Base-by-base conservation (phyloP, 2,888 invertebrate species). In the Allygus modestus region DNA sequence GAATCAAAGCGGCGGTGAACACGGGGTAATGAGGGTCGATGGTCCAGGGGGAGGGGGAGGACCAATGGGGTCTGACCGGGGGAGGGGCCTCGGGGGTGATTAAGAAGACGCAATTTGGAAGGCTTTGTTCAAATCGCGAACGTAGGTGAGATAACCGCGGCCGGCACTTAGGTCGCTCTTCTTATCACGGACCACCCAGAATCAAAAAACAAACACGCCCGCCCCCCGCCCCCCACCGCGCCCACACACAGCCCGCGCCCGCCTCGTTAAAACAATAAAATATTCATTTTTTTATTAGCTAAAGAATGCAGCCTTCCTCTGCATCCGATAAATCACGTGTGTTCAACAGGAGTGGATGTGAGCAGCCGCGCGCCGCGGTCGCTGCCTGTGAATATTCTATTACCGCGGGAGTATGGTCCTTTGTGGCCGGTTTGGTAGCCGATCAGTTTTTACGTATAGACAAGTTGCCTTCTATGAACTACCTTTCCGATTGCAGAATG, bases 211-310 rank as follows among this genome's bases (percentile, higher is more conserved):
- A 82, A 82, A 82, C 82, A 82, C 43, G 37, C 33, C 69, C 69
- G 23, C 61, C 41, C 69, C 69, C 81, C 81, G 23, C 61, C 61
- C 81, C 51, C 73, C 82, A 82, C 85, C 65, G 65, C 69, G 28
- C 37, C 82, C 82, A 65, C 84, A 69, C 84, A 61, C 81, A 54
- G 37, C 41, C 41, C 58, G 73, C 58, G 61, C 71, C 81, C 65
- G 61, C 65, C 75, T 85, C 85, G 85, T 85, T 85, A 85, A 82
- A 82, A 85, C 85, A 85, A 85, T 85, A 85, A 85, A 85, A 85
- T 85, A 85, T 82, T 85, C 85, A 82, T 85, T 84, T 79, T 77
- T 79, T 69, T 83, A 73, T 58, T 83, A 54, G 54, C 41, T 33
- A 17, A 82, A 82, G 82, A 82, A 82, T 82, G 82, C 69, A 82